These are phyloP conservation scores for Hexactinellida sp. DNA, from an alignment of 37 sponge, comb jelly and placozoan genomes.

Conservation along the genomic window DNA sequence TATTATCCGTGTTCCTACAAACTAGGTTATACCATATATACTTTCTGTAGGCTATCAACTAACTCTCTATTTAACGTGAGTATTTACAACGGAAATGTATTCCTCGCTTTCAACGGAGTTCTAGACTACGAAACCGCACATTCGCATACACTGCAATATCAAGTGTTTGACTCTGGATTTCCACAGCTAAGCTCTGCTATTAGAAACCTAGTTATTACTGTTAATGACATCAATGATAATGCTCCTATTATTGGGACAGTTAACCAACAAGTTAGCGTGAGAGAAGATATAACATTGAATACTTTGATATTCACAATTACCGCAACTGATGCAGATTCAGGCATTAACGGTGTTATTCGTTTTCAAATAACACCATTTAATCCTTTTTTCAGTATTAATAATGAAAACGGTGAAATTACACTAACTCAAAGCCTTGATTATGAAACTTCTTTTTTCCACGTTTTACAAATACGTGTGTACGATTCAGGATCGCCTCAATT, in stretches of 20 bases:
- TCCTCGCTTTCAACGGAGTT: background rate
- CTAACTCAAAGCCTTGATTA: background rate
- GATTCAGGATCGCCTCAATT: slow-evolving; percentile 10
- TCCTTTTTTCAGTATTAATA: background rate
- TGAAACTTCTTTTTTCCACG: background rate
- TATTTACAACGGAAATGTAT: background rate
- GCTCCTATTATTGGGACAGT: slow-evolving; percentile 31
- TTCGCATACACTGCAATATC: background rate
- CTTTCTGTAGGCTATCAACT: no score
- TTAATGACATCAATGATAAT: slow-evolving; percentile 61
- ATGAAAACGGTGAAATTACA: background rate
- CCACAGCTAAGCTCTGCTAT: background rate
- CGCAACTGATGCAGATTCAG: slow-evolving; percentile 38
- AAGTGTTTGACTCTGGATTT: background rate
- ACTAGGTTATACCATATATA: background rate
- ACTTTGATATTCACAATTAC: background rate
- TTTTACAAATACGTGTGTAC: slow-evolving; percentile 20
- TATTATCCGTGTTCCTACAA: no score
- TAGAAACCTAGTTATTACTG: background rate
- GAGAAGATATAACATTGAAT: slow-evolving; percentile 24
- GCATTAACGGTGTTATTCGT: background rate
- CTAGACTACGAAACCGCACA: background rate
- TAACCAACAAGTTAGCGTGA: background rate
- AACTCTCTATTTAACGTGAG: background rate
- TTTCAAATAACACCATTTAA: background rate